Conservation (phyloP, 92 coral and sea anemone genomes). For the Plumapathes pennacea region DNA sequence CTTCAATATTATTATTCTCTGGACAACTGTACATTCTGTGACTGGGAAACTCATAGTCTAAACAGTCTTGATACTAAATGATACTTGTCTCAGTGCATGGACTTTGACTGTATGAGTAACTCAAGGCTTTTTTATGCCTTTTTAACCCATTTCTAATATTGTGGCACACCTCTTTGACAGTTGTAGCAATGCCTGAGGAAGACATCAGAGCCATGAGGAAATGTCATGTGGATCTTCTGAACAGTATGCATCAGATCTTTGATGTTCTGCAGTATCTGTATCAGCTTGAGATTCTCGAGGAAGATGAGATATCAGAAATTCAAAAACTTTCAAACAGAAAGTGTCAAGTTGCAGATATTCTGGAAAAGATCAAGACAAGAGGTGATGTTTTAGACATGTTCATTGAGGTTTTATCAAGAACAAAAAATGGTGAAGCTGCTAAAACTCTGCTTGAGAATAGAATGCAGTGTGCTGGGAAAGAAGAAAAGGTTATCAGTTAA, state of each 20-base stretch:
- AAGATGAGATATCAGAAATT: not conserved
- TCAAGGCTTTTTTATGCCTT: too few relatives aligned
- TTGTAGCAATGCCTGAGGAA: conserved; percentile 17
- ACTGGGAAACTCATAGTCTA: too few relatives aligned
- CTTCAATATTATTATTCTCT: too few relatives aligned
- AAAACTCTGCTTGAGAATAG: too few relatives aligned
- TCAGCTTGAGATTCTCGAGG: conserved; percentile 11
- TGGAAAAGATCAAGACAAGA: conserved; percentile 3
- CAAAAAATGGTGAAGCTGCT: too few relatives aligned
- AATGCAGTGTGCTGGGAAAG: too few relatives aligned
- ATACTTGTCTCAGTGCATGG: too few relatives aligned
- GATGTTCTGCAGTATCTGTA: not conserved
- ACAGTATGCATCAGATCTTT: conserved; percentile 7
- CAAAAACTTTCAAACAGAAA: not conserved
- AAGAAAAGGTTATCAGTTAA: too few relatives aligned
- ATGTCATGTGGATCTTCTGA: conserved; percentile 1
- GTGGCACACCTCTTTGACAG: conserved; percentile 4
- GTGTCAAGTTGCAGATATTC: conserved; percentile 1
- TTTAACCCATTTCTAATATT: not conserved
- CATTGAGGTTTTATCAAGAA: conserved; percentile 11
- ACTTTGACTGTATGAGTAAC: too few relatives aligned
- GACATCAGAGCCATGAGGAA: conserved; percentile 14
- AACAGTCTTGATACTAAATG: too few relatives aligned
- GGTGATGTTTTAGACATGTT: conserved; percentile 21
- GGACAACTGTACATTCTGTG: too few relatives aligned